Percentiles rank a stretch among this genome's conserved stretches.
These are phyloP conservation scores for Eunapius fragilis DNA, from an alignment of 37 sponge, comb jelly and placozoan species.

Conservation along the genomic window DNA sequence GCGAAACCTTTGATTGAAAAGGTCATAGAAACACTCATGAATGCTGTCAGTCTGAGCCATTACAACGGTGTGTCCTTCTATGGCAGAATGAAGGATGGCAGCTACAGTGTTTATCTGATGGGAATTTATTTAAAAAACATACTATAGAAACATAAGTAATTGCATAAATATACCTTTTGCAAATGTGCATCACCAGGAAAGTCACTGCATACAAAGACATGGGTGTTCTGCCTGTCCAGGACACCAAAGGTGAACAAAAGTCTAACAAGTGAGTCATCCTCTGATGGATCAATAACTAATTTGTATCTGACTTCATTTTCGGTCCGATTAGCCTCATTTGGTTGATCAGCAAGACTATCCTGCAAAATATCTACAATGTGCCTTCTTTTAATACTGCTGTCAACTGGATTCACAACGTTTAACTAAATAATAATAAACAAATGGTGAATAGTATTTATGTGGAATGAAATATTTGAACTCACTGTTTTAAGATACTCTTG, in stretches of 20 bases:
- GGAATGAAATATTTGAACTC: neutral
- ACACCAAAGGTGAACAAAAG: slow-evolving; percentile 48
- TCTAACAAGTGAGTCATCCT: slow-evolving; percentile 51
- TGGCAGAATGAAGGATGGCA: slow-evolving; percentile 66
- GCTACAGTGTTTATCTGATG: slow-evolving; percentile 55
- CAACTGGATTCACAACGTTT: too few species aligned
- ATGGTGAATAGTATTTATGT: neutral
- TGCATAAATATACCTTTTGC: slow-evolving; percentile 11
- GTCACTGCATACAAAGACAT: slow-evolving; percentile 35
- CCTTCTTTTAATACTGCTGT: neutral
- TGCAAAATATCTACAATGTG: slow-evolving; percentile 44
- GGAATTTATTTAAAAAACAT: neutral
- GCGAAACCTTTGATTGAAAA: slow-evolving; percentile 56
- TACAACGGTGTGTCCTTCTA: slow-evolving; percentile 62
- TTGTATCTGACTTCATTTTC: slow-evolving; percentile 46
- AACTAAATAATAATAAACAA: too few species aligned
- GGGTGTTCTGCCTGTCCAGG: slow-evolving; percentile 13
- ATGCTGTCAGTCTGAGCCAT: slow-evolving; percentile 75
- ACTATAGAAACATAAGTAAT: neutral
- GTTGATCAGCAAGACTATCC: slow-evolving; percentile 40
- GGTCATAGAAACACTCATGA: slow-evolving; percentile 78
- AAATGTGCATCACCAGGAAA: slow-evolving; percentile 39
- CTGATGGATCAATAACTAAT: slow-evolving; percentile 57
- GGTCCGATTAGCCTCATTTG: neutral
- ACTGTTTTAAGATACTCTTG: neutral